phyloP scores from a whole-genome alignment of 37 sponge, comb jelly and placozoan genomes.

The Chondrilla cf. caribensis region DNA sequence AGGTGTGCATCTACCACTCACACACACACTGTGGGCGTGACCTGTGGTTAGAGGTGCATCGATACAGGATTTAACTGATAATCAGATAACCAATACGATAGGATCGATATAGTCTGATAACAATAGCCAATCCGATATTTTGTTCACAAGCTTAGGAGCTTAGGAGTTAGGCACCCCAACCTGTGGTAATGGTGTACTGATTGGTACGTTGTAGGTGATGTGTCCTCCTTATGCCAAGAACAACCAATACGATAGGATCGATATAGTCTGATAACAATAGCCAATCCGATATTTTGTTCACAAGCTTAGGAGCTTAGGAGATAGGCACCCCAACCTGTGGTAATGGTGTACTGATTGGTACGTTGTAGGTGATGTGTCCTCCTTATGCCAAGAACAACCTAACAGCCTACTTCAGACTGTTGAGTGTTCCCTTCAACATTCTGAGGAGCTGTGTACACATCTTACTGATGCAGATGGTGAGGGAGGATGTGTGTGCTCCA shows the following conservation, averaged over 20 bases:
- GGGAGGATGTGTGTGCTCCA: not conserved
- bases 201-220: constrained; percentile 43
- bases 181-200: not conserved
- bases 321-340: no score
- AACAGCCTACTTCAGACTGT: constrained; percentile 43
- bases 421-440: constrained; percentile 34
- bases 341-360: not conserved
- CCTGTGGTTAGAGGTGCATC: not conserved
- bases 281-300: no score
- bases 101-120: no score
- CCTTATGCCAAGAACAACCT: constrained; percentile 47
- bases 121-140: no score
- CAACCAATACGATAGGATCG: no score
- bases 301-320: no score
- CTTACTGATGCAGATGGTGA: constrained; percentile 62
- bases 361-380: constrained; percentile 51
- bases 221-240: constrained; percentile 45
- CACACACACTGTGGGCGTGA: not conserved
- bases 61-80: no score
- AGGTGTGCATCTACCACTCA: constrained; percentile 36
- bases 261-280: no score
- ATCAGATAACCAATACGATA: no score
- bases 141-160: no score
- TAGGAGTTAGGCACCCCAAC: no score
- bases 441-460: constrained; percentile 65